phyloP scores from a whole-genome alignment of 2,797 vertebrate species.

The Orestias chungarensis region DNA sequence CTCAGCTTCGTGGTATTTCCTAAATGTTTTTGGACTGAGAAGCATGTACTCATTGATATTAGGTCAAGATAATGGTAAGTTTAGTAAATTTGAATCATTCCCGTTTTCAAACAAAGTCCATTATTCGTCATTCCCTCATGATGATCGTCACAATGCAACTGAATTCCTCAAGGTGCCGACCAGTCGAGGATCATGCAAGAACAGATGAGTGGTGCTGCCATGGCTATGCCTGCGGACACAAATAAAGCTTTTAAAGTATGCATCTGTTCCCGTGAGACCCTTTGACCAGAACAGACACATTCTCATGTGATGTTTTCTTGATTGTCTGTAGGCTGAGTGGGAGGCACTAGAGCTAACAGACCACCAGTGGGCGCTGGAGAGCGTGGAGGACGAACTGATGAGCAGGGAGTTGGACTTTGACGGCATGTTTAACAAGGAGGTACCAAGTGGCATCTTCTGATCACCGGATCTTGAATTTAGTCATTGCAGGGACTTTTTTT shows the following conservation, averaged over 20 bases:
- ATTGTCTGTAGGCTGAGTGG: conserved; percentile 90
- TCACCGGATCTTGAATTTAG: conserved; percentile 22
- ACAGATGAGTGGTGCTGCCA: conserved; percentile 98
- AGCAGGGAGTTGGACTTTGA: conserved; percentile 94
- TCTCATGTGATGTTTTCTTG: conserved; percentile 19
- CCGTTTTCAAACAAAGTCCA: not conserved
- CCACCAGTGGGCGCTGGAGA: conserved; percentile 97
- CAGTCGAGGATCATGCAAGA: conserved; percentile 99
- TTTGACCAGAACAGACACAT: not conserved
- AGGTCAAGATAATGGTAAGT: conserved; percentile 97
- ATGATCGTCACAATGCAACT: not conserved
- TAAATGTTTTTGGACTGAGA: conserved; percentile 98
- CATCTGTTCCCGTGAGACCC: not conserved
- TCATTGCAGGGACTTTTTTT: conserved; percentile 57
- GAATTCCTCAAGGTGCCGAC: conserved; percentile 84
- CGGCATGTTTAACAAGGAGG: conserved; percentile 97
- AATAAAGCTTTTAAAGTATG: conserved; percentile 99
- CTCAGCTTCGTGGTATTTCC: conserved; percentile 99
- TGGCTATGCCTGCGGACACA: conserved; percentile 99
- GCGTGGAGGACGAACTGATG: conserved; percentile 97
- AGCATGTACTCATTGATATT: conserved; percentile 99
- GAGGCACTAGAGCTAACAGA: conserved; percentile 96
- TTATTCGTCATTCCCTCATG: not conserved
- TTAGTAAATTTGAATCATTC: not conserved
- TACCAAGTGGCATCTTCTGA: conserved; percentile 96